Conservation (phyloP, 1,140 invertebrate genomes). For the Xylocopa sonorina region DNA sequence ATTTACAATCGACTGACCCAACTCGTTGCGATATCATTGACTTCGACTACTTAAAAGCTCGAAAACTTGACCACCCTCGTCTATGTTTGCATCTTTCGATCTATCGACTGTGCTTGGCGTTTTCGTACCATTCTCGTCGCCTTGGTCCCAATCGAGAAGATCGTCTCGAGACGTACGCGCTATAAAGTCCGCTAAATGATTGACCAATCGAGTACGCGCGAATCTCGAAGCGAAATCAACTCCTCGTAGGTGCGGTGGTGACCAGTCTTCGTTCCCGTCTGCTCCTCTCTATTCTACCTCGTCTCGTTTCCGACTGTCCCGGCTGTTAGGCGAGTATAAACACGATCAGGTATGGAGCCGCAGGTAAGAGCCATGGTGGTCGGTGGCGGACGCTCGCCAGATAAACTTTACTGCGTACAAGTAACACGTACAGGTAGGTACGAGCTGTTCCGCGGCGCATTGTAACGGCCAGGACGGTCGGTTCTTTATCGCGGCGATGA, state of each 20-base stretch:
- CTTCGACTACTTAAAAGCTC: too few species aligned
- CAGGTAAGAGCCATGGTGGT: constrained; percentile 74
- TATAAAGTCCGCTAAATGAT: constrained; percentile 70
- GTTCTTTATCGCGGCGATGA: constrained; percentile 75
- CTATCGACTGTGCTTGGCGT: too few species aligned
- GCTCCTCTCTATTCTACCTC: constrained; percentile 23
- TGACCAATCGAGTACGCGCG: constrained; percentile 40
- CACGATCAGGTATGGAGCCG: constrained; percentile 67
- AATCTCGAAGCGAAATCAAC: constrained; percentile 48
- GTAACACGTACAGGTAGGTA: constrained; percentile 69
- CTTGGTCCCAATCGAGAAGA: constrained; percentile 52
- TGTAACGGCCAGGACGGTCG: constrained; percentile 62
- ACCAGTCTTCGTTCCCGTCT: constrained; percentile 9
- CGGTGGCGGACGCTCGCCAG: constrained; percentile 68
- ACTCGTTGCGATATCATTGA: too few species aligned
- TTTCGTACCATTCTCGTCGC: too few species aligned
- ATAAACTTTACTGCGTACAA: constrained; percentile 73
- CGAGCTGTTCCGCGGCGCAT: constrained; percentile 16
- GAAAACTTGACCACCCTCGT: too few species aligned
- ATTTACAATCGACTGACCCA: too few species aligned
- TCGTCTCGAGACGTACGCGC: constrained; percentile 68
- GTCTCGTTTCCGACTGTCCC: constrained; percentile 20
- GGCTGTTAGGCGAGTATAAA: constrained; percentile 73
- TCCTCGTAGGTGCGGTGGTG: constrained; percentile 53
- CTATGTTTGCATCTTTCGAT: too few species aligned